phyloP scores from a whole-genome alignment of 2,797 vertebrate genomes.

The Epinephelus coioides region DNA sequence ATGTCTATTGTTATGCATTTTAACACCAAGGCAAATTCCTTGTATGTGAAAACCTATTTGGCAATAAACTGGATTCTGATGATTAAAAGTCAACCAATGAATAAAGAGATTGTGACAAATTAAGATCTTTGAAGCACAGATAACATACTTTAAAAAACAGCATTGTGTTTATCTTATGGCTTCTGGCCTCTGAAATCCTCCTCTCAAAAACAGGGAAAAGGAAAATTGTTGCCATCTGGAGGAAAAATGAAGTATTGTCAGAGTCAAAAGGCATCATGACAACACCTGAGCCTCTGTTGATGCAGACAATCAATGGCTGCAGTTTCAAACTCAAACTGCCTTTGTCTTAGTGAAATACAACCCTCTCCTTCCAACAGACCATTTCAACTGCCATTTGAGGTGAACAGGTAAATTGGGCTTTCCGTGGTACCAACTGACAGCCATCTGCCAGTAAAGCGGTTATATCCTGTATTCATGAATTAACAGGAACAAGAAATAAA shows the following conservation, averaged over 20 bases:
- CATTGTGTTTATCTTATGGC: slow-evolving; percentile 8
- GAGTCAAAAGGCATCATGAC: slow-evolving; percentile 2
- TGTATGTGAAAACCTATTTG: not conserved
- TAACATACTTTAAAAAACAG: not conserved
- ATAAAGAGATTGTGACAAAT: slow-evolving; percentile 7
- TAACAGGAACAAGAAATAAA: slow-evolving; percentile 71
- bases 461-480: slow-evolving; percentile 42
- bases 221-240: slow-evolving; percentile 79
- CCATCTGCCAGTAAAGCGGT: slow-evolving; percentile 53
- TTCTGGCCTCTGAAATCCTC: slow-evolving; percentile 20
- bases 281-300: slow-evolving; percentile 1
- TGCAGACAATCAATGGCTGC: not conserved
- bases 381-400: slow-evolving; percentile 45
- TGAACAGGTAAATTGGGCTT: slow-evolving; percentile 40
- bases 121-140: not conserved
- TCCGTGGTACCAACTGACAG: slow-evolving; percentile 46
- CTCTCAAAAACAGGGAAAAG: slow-evolving; percentile 21
- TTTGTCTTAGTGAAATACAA: slow-evolving; percentile 27
- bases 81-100: slow-evolving; percentile 17
- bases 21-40: not conserved
- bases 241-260: slow-evolving; percentile 65
- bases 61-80: not conserved
- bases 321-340: slow-evolving; percentile 30
- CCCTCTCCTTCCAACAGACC: slow-evolving; percentile 1
- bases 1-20: not conserved